These are phyloP conservation scores for Drosophila anomalata DNA, from an alignment of 2,888 invertebrate genomes.

Conservation along the genomic window DNA sequence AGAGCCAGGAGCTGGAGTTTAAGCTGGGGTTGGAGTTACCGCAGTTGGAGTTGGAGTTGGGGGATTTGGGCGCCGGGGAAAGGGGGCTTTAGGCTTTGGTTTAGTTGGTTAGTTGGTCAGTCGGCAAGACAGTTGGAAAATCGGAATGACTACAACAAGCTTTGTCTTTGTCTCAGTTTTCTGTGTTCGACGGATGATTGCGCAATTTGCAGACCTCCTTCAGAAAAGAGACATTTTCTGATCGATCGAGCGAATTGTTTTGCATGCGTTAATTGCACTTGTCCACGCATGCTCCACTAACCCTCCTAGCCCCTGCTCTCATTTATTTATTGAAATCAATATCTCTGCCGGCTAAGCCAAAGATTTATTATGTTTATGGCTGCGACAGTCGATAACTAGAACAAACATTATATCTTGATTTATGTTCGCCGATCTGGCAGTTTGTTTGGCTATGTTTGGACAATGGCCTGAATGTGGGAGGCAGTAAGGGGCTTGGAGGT, in stretches of 20 bases:
- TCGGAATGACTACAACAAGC: slow-evolving; percentile 42
- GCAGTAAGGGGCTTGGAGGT: slow-evolving; percentile 9
- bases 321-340: slow-evolving; percentile 22
- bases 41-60: not conserved
- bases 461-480: slow-evolving; percentile 51
- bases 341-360: slow-evolving; percentile 2
- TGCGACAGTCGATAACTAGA: slow-evolving; percentile 60
- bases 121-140: slow-evolving; percentile 50
- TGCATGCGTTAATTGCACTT: slow-evolving; percentile 71
- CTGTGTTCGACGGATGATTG: slow-evolving; percentile 25
- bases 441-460: slow-evolving; percentile 74
- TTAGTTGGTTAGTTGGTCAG: slow-evolving; percentile 79
- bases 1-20: slow-evolving; percentile 39
- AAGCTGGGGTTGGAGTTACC: not conserved
- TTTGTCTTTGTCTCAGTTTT: slow-evolving; percentile 37
- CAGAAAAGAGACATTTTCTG: slow-evolving; percentile 20
- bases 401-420: slow-evolving; percentile 71
- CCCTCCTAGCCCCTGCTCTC: slow-evolving; percentile 22
- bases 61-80: not conserved
- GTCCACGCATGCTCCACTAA: slow-evolving; percentile 62
- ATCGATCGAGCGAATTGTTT: slow-evolving; percentile 64
- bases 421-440: slow-evolving; percentile 55
- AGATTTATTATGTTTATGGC: slow-evolving; percentile 44
- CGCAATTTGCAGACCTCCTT: slow-evolving; percentile 18
- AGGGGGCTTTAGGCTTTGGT: slow-evolving; percentile 4